Base-by-base conservation (phyloP, 2,113 vertebrate species). In the Bujurquina vittata region DNA sequence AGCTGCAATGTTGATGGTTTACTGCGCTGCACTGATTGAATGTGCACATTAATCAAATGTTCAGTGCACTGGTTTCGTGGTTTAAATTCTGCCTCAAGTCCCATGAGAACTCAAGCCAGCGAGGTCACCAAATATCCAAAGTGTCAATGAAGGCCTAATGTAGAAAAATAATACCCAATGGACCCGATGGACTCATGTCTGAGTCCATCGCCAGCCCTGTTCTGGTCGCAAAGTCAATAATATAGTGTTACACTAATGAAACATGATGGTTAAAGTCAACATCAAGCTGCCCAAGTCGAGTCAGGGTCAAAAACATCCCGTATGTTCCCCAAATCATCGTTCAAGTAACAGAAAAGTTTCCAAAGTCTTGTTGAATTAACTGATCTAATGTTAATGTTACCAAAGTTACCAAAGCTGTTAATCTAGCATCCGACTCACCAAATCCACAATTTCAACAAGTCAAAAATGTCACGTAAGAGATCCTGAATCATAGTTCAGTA, bases 1-100 rank as follows among this genome's bases (percentile, higher is more conserved):
- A 86, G 77, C 67, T 79, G 26, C 18, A 3, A 72, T 52, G 35
- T 62, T 62, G 62, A 74, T 75, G 26, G 72, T 80, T 69, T 67
- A 31, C 20, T 61, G 10, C n/a, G 15, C 37, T 46, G 22, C 63
- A 46, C 29, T 33, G 29, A 15, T 17, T 10, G 5, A 31, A 5
- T 49, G 43, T 49, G 23, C 43, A 0, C 43, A 69, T 40, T 49
- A 43, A 49, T 40, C 65, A 49, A 2, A 69, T 7, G 18, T 49
- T 26, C 23, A 49, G 23, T 29, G 23, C 5, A 29, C 8, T 69
- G 65, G 65, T 20, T 69, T 69, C 23, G 11, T 69, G 15, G 15
- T 69, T 52, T 4, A 49, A 7, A 4, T 67, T 67, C 46, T 46
- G 22, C 46, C 40, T 67, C 22, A 7, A 0, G 40, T 26, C 40